Base-by-base conservation (phyloP, 2,797 vertebrate species). In the Chlorospingus semifuscus region DNA sequence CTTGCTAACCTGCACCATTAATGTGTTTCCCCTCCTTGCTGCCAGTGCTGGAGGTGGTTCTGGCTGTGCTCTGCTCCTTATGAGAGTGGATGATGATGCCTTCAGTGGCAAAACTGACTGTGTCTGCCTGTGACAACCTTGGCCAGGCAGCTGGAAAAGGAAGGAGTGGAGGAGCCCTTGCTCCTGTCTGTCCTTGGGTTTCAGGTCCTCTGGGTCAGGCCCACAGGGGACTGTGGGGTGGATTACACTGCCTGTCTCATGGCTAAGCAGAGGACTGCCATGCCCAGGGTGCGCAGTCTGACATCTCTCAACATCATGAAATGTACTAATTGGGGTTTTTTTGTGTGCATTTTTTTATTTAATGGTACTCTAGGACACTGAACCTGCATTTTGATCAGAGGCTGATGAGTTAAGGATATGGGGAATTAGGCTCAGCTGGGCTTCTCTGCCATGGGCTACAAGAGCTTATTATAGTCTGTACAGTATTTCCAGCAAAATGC, bases 301-400 rank as follows among this genome's bases (percentile, higher is more conserved):
- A 96, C 34, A 53, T 66, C 29, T 79, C 41, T 89, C 36, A 39
- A 24, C 63, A 34, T 16, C 52, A 42, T 30, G 49, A 94, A 92
- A 83, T 60, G 41, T 80, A 74, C 82, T 93, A 95, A 95, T 68
- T 92, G 82, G 41, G 11, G 8, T 8, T 47, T 2, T 74, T 59
- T 71, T 34, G 78, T 80, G 52, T 47, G 49, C 23, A 6, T 53
- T 89, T 81, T 86, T 90, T 90, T 66, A 85, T 65, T 77, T 83
- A 93, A 83, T 85, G 46, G 52, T 94, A 83, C 72, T 89, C 55
- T 78, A 83, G 72, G 72, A 94, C 26, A 16, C 46, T 49, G 84
- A 96, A 92, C 71, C 53, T 93, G 82, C 79, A 69, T 94, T 87
- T 86, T 69, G 82, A 92, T 94, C 87, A 91, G 93, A 85, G 55